phyloP scores from a whole-genome alignment of 30 jellyfish, hydroid and myxozoan species.

The Haliclystus octoradiatus region DNA sequence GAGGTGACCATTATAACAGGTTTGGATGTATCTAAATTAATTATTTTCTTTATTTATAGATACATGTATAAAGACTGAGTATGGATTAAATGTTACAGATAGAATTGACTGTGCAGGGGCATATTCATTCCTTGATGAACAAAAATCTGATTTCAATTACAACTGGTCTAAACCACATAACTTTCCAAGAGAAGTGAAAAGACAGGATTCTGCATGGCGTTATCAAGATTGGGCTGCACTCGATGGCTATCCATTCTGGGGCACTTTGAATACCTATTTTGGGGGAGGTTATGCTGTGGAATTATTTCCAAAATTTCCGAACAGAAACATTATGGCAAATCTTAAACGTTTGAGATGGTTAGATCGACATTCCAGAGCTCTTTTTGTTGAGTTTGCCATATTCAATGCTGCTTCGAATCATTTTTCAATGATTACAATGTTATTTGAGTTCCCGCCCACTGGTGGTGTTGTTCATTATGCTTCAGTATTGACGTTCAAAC shows the following conservation, averaged over 20 bases:
- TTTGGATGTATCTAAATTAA: not conserved
- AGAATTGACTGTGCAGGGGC: constrained; percentile 68
- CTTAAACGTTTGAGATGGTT: constrained; percentile 63
- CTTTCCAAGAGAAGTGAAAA: constrained; percentile 33
- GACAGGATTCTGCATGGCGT: constrained; percentile 66
- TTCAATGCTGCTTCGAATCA: constrained; percentile 78
- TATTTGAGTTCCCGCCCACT: constrained; percentile 88
- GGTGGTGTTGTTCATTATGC: constrained; percentile 82
- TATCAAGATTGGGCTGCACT: constrained; percentile 79
- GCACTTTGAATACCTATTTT: constrained; percentile 68
- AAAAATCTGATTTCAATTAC: constrained; percentile 14
- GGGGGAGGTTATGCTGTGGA: constrained; percentile 98
- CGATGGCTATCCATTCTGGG: constrained; percentile 92
- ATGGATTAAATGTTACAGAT: constrained; percentile 19
- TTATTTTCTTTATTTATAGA: constrained; percentile 15
- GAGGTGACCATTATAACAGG: not conserved
- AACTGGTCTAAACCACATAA: constrained; percentile 51
- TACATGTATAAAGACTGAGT: constrained; percentile 44
- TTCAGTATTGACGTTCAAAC: constrained; percentile 74
- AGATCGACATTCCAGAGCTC: constrained; percentile 92
- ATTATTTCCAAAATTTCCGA: constrained; percentile 78
- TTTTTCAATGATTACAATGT: constrained; percentile 62
- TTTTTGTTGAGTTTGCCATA: constrained; percentile 75
- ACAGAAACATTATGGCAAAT: constrained; percentile 25
- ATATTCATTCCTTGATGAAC: constrained; percentile 37